Conservation (phyloP, 2,888 invertebrate genomes). For the Coelinius sp. region DNA sequence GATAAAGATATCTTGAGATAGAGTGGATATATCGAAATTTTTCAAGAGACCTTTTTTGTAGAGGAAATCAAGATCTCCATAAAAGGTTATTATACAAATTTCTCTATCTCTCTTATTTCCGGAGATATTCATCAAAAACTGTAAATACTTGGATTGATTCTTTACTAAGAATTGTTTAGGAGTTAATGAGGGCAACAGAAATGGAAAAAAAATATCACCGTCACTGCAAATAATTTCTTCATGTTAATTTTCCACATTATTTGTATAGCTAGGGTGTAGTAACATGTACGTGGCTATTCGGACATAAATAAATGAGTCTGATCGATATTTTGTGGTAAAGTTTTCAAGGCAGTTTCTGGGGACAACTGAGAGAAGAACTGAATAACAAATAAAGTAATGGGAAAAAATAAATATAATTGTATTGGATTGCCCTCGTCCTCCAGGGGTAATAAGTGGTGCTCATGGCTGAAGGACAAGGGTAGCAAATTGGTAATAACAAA, state of each 20-base stretch:
- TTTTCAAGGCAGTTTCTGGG: constrained; percentile 52
- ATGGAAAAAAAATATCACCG: not conserved
- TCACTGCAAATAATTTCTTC: not conserved
- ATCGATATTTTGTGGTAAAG: constrained; percentile 56
- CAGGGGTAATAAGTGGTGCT: not conserved
- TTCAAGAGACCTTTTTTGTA: too few relatives aligned
- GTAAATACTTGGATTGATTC: too few relatives aligned
- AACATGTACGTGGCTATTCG: constrained; percentile 40
- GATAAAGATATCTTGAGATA: too few relatives aligned
- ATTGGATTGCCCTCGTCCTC: constrained; percentile 33
- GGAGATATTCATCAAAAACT: too few relatives aligned
- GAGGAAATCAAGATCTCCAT: too few relatives aligned
- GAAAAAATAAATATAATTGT: constrained; percentile 36
- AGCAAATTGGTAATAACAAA: constrained; percentile 41
- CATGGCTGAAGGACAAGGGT: constrained; percentile 4
- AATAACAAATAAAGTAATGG: constrained; percentile 26
- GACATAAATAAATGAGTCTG: constrained; percentile 51
- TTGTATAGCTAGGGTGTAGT: constrained; percentile 29
- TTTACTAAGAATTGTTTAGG: too few relatives aligned
- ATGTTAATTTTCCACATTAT: constrained; percentile 35
- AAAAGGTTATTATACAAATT: too few relatives aligned
- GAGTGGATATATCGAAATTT: not conserved
- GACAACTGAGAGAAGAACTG: constrained; percentile 27
- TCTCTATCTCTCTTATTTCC: too few relatives aligned
- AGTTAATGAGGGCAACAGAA: too few relatives aligned